Conservation (phyloP, 2,797 vertebrate genomes). For the Crypturellus tataupa region DNA sequence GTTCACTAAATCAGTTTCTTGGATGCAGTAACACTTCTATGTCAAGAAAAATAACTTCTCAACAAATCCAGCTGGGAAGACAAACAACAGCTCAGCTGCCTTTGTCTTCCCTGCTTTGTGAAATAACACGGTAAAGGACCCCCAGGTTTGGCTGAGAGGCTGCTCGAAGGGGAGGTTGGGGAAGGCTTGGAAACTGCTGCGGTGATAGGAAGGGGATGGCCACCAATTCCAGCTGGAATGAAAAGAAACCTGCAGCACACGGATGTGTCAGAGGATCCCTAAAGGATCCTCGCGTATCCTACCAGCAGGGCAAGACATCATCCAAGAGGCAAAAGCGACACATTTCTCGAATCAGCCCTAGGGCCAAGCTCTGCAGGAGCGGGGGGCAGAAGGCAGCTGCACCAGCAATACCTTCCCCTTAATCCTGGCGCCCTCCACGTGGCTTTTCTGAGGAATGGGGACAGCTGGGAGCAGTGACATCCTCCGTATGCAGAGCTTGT, state of each 20-base stretch:
- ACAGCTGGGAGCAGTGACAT: constrained; percentile 13
- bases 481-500: constrained; percentile 47
- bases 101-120: background rate
- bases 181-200: background rate
- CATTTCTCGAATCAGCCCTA: background rate
- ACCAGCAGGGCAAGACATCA: background rate
- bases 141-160: background rate
- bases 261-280: background rate
- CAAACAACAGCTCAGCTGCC: background rate
- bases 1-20: background rate
- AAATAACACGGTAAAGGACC: background rate
- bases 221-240: background rate
- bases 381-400: background rate
- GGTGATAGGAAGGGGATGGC: background rate
- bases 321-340: background rate
- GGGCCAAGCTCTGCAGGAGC: too few relatives aligned
- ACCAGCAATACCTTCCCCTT: background rate
- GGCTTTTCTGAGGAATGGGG: background rate
- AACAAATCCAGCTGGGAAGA: background rate
- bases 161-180: background rate
- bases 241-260: background rate
- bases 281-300: background rate
- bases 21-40: background rate
- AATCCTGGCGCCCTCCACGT: rapidly evolving
- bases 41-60: constrained; percentile 20